phyloP scores from a whole-genome alignment of 2,113 vertebrate genomes.

The Myotis davidii region DNA sequence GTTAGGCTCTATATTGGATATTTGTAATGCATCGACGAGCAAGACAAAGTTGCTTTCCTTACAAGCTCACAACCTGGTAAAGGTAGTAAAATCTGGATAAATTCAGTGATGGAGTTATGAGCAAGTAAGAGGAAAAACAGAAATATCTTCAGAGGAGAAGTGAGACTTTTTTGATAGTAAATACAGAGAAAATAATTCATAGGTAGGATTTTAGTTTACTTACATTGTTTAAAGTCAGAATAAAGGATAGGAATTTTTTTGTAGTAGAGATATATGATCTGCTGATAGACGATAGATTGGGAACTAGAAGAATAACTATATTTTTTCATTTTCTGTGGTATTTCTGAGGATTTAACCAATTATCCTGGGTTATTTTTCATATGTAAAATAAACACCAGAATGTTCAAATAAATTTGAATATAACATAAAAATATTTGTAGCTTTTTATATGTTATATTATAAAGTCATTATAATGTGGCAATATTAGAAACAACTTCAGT shows the following conservation, averaged over 20 bases:
- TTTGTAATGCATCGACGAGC: not conserved
- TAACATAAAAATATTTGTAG: not conserved
- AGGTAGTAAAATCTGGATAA: not conserved
- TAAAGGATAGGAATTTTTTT: not conserved
- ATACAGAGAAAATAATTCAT: not conserved
- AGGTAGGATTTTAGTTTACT: not conserved
- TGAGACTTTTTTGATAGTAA: not conserved
- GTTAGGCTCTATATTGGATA: not conserved
- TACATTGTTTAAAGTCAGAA: conserved; percentile 18
- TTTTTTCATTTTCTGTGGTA: not conserved
- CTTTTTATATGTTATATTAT: not conserved
- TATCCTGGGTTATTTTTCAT: not conserved
- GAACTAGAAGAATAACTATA: not conserved
- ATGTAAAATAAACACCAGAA: not conserved
- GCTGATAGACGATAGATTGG: not conserved
- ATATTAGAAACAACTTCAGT: not conserved
- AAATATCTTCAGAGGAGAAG: not conserved
- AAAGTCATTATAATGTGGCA: not conserved
- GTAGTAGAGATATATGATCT: not conserved
- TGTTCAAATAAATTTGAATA: not conserved
- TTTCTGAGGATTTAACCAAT: not conserved
- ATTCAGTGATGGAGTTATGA: not conserved
- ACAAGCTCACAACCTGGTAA: not conserved
- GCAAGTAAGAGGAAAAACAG: not conserved
- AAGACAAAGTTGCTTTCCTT: not conserved